These are phyloP conservation scores for Conus ventricosus DNA, from an alignment of 1,140 invertebrate genomes.

Conservation along the genomic window DNA sequence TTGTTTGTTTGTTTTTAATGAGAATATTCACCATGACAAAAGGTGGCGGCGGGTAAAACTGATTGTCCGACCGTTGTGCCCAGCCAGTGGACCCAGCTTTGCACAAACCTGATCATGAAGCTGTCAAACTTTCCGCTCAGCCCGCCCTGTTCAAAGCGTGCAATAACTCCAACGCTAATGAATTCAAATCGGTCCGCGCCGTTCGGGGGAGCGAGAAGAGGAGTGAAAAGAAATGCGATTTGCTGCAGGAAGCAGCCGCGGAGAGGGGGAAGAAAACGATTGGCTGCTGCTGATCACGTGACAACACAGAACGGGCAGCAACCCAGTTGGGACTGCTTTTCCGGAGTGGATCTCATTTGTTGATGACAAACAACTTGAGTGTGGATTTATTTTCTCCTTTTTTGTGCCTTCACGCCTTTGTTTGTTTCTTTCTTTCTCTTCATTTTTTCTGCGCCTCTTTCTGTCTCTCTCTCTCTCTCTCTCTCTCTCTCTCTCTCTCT, in stretches of 20 bases:
- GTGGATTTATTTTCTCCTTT: not conserved
- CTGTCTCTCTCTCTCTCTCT: constrained; percentile 9
- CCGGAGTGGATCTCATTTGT: not conserved
- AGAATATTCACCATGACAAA: too few relatives aligned
- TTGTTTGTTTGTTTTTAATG: too few relatives aligned
- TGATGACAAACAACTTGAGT: not conserved
- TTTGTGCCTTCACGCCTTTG: not conserved
- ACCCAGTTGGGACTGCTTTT: not conserved
- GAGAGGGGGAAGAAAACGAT: not conserved
- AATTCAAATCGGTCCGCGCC: not conserved
- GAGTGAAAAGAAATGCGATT: not conserved
- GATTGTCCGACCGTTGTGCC: not conserved
- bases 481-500: not conserved
- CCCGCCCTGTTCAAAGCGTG: not conserved
- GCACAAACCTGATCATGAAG: not conserved
- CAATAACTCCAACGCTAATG: constrained; percentile 1
- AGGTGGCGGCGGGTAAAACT: too few relatives aligned
- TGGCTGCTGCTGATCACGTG: constrained; percentile 4
- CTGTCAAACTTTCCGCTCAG: constrained; percentile 5
- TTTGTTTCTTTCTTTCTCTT: not conserved
- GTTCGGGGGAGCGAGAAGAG: not conserved
- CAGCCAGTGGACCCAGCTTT: not conserved
- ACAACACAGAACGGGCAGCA: not conserved
- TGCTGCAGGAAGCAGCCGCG: not conserved
- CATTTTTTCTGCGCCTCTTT: not conserved